Base-by-base conservation (phyloP, 2,797 vertebrate genomes). In the Lateolabrax maculatus region DNA sequence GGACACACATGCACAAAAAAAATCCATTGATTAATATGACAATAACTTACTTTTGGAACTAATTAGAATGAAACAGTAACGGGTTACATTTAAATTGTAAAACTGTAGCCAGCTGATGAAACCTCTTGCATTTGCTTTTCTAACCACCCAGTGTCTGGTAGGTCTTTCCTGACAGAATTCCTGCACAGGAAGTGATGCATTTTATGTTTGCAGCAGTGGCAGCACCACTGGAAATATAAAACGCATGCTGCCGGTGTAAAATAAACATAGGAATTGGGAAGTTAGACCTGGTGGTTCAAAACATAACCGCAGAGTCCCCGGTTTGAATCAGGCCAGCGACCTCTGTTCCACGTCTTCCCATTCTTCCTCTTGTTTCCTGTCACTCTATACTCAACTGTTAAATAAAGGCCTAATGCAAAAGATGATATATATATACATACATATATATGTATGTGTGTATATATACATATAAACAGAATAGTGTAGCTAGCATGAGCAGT, bases 1-100 rank as follows among this genome's bases (percentile, higher is more conserved):
- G 81, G 3, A 85, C 48, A 75, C 60, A 84, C 10, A 73, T 21
- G 82, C 49, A 83, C 44, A 80, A 68, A 58, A 74, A 75, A 61
- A 43, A 21, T 77, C 51, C 31, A 39, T 21, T 9, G 43, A 75
- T 68, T 48, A 39, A 66, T 31, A 21, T 13, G 2, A 13, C 5
- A 44, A 15, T 75, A 16, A 34, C 6, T 71, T 8, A 34, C 3
- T 39, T 43, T 71, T 23, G 2, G 36, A 56, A 29, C 1, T 56
- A 58, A 68, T n/a, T 39, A 15, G 51, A 53, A 57, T 56, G 25
- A 60, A 56, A 61, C 16, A 29, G n/a, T 21, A 56, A 55, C 23
- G 11, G 34, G 16, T 60, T 18, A 31, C 23, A 55, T 68, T 48
- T 58, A 19, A 70, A 36, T 55, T 58, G 13, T 34, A 34, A 34